These are phyloP conservation scores for Lathamus discolor DNA, from an alignment of 2,113 vertebrate genomes.

Conservation along the genomic window DNA sequence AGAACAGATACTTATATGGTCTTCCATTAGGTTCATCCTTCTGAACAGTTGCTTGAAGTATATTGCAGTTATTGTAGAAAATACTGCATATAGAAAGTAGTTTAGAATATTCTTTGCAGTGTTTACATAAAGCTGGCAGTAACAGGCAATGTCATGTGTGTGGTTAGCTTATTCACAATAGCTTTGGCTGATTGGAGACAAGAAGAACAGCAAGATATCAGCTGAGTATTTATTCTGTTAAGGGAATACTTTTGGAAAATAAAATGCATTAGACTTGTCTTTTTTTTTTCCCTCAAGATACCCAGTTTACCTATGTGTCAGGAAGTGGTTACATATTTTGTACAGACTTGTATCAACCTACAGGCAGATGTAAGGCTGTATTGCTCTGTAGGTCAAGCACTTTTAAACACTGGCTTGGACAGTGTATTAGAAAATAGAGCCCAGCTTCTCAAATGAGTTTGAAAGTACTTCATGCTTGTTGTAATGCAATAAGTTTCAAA, in stretches of 20 bases:
- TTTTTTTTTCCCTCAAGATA: too few species aligned
- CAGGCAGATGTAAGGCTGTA: fast-evolving
- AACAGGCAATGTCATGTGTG: not conserved
- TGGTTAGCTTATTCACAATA: not conserved
- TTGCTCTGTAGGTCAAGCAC: not conserved
- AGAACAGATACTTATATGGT: not conserved
- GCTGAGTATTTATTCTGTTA: not conserved
- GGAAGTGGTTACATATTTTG: not conserved
- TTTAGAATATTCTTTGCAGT: not conserved
- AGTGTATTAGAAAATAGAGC: not conserved
- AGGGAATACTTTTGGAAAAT: not conserved
- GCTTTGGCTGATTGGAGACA: not conserved
- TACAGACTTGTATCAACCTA: not conserved
- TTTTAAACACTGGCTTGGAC: not conserved
- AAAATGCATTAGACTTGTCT: not conserved
- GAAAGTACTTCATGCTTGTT: not conserved
- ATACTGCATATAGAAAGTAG: not conserved
- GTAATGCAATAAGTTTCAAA: not conserved
- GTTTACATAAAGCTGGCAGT: not conserved
- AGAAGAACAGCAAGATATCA: not conserved
- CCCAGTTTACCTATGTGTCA: fast-evolving
- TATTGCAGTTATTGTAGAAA: not conserved
- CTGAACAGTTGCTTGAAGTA: not conserved
- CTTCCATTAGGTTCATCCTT: not conserved
- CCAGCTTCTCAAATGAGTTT: not conserved